Conservation (phyloP, 2,888 invertebrate genomes). For the Nomada fabriciana region DNA sequence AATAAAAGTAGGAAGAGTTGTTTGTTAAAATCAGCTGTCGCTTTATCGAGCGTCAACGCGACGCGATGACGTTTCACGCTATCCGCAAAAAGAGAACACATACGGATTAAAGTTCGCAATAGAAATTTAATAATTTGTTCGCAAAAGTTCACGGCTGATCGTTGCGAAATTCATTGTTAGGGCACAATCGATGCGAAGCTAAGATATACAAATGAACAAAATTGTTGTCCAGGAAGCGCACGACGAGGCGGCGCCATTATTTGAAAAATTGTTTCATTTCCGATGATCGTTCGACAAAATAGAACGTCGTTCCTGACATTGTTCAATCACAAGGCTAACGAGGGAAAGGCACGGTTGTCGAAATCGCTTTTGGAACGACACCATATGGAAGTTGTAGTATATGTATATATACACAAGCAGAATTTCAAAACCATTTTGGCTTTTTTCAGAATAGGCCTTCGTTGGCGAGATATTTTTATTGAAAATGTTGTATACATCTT, state of each 20-base stretch:
- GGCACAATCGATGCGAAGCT: not conserved
- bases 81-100: not conserved
- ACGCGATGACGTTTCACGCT: not conserved
- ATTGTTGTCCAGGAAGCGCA: not conserved
- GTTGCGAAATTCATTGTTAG: slow-evolving; percentile 5
- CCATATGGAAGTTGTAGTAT: too few species aligned
- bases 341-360: too few species aligned
- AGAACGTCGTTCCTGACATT: not conserved
- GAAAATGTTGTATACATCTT: too few species aligned
- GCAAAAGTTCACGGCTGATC: slow-evolving; percentile 6
- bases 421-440: too few species aligned
- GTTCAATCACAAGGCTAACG: not conserved
- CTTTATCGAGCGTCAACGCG: slow-evolving; percentile 24
- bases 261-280: not conserved
- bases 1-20: slow-evolving; percentile 33
- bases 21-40: slow-evolving; percentile 46
- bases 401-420: too few species aligned
- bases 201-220: not conserved
- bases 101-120: slow-evolving; percentile 29
- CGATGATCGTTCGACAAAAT: not conserved
- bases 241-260: not conserved
- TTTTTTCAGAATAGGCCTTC: too few species aligned
- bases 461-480: too few species aligned
- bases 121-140: slow-evolving; percentile 18
- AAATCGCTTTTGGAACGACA: too few species aligned